phyloP scores from a whole-genome alignment of 2,113 vertebrate genomes.

The Tauraco erythrolophus region DNA sequence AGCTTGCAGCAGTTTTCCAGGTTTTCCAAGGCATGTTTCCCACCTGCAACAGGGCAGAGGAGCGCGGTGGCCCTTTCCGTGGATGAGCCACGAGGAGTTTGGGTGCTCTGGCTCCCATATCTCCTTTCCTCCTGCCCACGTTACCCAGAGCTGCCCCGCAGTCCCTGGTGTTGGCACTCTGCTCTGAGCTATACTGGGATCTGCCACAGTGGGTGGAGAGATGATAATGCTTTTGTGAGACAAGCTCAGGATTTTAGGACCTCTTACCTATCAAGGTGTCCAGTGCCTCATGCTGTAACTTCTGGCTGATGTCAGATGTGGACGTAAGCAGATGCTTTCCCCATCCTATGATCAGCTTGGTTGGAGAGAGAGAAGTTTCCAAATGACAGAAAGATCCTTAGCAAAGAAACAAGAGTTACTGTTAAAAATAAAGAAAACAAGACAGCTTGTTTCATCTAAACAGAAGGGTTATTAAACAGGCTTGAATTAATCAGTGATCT shows the following conservation, averaged over 20 bases:
- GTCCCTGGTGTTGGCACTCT: fast-evolving
- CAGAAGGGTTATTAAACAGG: conserved; percentile 82
- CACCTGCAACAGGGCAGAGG: neutral
- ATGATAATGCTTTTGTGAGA: neutral
- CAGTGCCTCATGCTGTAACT: neutral
- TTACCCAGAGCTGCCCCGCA: fast-evolving
- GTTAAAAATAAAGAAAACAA: conserved; percentile 82
- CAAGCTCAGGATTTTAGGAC: neutral
- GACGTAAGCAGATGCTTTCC: conserved; percentile 68
- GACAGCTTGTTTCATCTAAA: conserved; percentile 83
- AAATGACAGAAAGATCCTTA: conserved; percentile 81
- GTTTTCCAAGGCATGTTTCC: fast-evolving
- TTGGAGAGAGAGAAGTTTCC: conserved; percentile 71
- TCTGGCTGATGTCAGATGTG: conserved; percentile 59
- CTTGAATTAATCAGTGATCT: conserved; percentile 82
- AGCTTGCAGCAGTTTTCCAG: neutral
- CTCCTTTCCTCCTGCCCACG: fast-evolving
- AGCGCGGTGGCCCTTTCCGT: neutral
- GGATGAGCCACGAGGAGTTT: neutral
- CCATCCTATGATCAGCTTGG: conserved; percentile 61
- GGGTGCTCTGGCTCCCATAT: fast-evolving
- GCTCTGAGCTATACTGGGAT: fast-evolving
- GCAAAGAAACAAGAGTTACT: conserved; percentile 74
- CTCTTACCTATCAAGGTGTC: neutral
- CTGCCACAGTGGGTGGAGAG: neutral